phyloP scores from a whole-genome alignment of 2,888 invertebrate species.

The Amphipoea lucens region DNA sequence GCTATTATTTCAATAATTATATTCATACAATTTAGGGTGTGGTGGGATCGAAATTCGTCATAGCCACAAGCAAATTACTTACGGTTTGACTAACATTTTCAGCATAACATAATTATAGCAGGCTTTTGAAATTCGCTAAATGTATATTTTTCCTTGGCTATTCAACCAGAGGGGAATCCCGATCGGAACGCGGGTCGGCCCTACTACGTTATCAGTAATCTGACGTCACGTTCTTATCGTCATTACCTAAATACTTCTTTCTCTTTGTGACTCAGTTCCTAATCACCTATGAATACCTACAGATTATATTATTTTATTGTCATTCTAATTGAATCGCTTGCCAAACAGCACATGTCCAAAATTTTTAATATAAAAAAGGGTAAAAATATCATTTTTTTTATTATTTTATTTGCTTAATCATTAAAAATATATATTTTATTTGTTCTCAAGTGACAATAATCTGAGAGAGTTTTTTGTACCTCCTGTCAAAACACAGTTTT shows the following conservation, averaged over 20 bases:
- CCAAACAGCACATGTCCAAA: no score
- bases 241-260: not conserved
- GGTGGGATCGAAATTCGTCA: not conserved
- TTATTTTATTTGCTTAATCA: no score
- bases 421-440: no score
- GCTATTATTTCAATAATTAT: not conserved
- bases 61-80: not conserved
- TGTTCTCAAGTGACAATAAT: no score
- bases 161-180: not conserved
- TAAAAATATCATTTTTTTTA: no score
- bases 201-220: conserved; percentile 5
- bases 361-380: no score
- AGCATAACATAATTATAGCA: not conserved
- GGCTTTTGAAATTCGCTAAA: not conserved
- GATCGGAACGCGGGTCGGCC: not conserved
- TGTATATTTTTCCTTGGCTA: not conserved
- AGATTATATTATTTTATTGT: no score
- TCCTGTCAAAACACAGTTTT: no score
- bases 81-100: not conserved
- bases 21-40: not conserved
- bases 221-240: not conserved
- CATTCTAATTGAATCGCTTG: no score
- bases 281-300: not conserved
- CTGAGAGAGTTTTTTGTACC: no score
- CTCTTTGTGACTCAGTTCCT: not conserved